A percentile compares a stretch with the other conserved stretches of the same genome.
Evolutionary conservation across 2,113 vertebrate genomes (phyloP).

Genomic region (Pelobates fuscus): DNA sequence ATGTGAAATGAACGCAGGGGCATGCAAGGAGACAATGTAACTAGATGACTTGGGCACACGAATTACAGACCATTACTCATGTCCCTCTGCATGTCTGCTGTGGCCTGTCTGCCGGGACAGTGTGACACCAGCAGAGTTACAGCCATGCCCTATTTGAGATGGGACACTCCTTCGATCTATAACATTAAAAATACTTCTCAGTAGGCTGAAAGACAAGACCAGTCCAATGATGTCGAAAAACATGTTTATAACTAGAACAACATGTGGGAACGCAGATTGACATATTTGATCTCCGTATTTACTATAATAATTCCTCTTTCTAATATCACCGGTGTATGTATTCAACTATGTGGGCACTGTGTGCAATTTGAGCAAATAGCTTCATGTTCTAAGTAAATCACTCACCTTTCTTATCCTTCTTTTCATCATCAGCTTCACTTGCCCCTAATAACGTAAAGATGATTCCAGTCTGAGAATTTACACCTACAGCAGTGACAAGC

Average conservation of each 20-base stretch:
- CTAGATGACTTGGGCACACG: neutral
- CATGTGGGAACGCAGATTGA: too few relatives aligned
- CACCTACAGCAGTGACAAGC: constrained; percentile 92
- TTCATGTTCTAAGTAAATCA: neutral
- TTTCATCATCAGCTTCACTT: constrained; percentile 90
- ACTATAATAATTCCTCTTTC: too few relatives aligned
- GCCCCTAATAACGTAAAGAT: constrained; percentile 95
- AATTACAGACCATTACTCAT: neutral
- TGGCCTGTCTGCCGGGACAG: neutral
- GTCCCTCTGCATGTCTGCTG: neutral
- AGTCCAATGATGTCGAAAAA: too few relatives aligned
- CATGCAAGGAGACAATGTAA: neutral
- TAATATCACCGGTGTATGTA: too few relatives aligned
- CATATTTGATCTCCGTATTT: too few relatives aligned
- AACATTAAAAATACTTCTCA: too few relatives aligned
- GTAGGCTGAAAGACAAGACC: too few relatives aligned
- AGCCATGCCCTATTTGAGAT: neutral
- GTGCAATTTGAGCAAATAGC: too few relatives aligned
- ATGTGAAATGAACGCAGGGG: too few relatives aligned
- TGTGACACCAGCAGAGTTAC: neutral
- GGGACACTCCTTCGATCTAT: too few relatives aligned
- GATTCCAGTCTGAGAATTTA: constrained; percentile 98
- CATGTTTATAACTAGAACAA: too few relatives aligned
- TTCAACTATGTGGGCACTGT: too few relatives aligned
- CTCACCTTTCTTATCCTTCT: constrained; percentile 98